Conservation (phyloP, 2,888 invertebrate genomes). For the Aspidiotus destructor region DNA sequence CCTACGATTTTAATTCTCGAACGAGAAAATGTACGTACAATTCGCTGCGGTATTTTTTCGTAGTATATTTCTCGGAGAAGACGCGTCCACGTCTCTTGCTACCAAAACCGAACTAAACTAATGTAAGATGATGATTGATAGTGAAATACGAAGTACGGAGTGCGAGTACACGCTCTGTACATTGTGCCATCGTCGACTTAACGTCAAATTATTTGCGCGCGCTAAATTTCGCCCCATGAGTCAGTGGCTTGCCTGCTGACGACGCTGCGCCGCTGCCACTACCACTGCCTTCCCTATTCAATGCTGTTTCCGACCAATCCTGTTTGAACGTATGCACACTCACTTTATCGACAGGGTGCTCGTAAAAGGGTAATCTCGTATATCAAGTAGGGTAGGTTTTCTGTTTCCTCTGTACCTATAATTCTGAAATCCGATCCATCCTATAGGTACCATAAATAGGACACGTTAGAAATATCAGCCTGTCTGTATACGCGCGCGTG, state of each 20-base stretch:
- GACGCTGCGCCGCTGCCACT: slow-evolving; percentile 13
- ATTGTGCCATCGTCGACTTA: slow-evolving; percentile 7
- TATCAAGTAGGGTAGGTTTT: too few relatives aligned
- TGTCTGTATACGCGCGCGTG: too few relatives aligned
- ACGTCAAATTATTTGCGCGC: slow-evolving; percentile 28
- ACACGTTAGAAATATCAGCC: too few relatives aligned
- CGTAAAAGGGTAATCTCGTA: not conserved
- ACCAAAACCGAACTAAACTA: slow-evolving; percentile 14
- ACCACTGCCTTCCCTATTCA: not conserved
- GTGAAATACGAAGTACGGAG: not conserved
- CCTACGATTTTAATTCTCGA: too few relatives aligned
- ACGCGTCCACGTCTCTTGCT: slow-evolving; percentile 7
- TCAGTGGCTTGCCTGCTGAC: not conserved
- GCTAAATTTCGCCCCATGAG: slow-evolving; percentile 25
- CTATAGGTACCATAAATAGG: too few relatives aligned
- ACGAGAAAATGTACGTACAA: too few relatives aligned
- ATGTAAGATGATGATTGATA: slow-evolving; percentile 17
- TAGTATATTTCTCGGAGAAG: not conserved
- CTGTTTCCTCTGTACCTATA: too few relatives aligned
- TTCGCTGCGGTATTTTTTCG: too few relatives aligned
- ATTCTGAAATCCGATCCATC: too few relatives aligned
- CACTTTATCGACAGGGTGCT: slow-evolving; percentile 10
- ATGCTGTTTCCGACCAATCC: slow-evolving; percentile 16
- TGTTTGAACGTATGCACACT: slow-evolving; percentile 6
- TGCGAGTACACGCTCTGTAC: not conserved